phyloP scores from a whole-genome alignment of 1,140 invertebrate genomes.

The Leguminivora glycinivorella region DNA sequence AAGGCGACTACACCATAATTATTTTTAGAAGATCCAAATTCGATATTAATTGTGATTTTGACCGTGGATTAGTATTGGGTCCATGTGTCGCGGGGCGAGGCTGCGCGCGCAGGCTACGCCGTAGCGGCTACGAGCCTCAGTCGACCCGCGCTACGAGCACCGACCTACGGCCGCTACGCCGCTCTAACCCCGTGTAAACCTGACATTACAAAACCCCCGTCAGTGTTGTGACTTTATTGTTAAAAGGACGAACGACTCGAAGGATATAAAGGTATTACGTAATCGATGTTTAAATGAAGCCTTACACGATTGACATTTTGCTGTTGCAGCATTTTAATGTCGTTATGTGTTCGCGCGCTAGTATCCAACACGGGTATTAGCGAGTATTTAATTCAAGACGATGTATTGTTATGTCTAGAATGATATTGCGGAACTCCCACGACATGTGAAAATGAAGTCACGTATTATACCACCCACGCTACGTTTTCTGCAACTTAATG shows the following conservation, averaged over 20 bases:
- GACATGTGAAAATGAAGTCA: background rate
- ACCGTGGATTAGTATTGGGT: conserved; percentile 70
- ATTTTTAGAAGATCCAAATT: background rate
- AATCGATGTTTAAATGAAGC: conserved; percentile 35
- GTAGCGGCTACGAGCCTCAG: conserved; percentile 58
- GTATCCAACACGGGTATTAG: conserved; percentile 6
- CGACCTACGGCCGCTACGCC: conserved; percentile 58
- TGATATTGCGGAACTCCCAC: background rate
- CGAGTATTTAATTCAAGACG: background rate
- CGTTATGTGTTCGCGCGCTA: conserved; percentile 15
- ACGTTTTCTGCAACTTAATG: too few relatives aligned
- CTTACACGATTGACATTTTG: conserved; percentile 2
- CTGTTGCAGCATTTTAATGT: conserved; percentile 26
- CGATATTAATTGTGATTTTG: conserved; percentile 23
- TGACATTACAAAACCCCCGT: conserved; percentile 40
- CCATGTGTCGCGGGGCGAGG: conserved; percentile 67
- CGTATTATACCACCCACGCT: background rate
- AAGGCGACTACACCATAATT: background rate
- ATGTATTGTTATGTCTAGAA: background rate
- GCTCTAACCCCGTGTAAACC: conserved; percentile 48
- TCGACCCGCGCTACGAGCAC: conserved; percentile 61
- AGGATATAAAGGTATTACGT: conserved; percentile 16
- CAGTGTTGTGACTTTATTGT: conserved; percentile 46
- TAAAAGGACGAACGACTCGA: conserved; percentile 2
- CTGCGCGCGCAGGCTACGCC: conserved; percentile 68